Evolutionary conservation across 2,888 invertebrate species (phyloP).

Genomic region (Lepidochrysops patricia): DNA sequence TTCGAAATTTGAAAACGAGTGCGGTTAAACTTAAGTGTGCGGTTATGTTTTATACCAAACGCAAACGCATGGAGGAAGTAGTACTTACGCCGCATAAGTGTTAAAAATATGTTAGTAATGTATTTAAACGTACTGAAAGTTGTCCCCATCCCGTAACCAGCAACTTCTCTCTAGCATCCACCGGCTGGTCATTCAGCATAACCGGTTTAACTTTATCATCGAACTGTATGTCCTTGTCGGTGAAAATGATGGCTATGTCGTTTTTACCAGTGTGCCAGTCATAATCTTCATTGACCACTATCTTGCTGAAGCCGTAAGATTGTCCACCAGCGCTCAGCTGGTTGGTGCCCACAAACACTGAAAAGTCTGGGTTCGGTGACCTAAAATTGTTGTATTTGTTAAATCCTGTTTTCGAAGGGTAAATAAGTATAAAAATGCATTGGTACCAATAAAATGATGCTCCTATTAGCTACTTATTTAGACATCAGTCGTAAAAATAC

Average conservation of each 20-base stretch:
- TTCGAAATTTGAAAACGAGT: no score
- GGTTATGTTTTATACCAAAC: no score
- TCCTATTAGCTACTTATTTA: no score
- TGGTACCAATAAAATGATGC: no score
- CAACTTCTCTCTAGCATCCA: constrained; percentile 64
- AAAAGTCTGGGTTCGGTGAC: constrained; percentile 46
- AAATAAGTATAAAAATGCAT: no score
- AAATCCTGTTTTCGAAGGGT: constrained; percentile 37
- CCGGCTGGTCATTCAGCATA: constrained; percentile 69
- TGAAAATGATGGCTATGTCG: constrained; percentile 80
- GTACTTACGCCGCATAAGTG: no score
- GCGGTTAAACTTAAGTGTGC: no score
- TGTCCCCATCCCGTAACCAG: constrained; percentile 78
- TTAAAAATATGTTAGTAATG: neutral
- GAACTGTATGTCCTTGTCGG: constrained; percentile 66
- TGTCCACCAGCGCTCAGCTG: constrained; percentile 55
- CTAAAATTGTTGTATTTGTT: no score
- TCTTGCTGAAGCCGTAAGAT: constrained; percentile 52
- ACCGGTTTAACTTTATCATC: constrained; percentile 70
- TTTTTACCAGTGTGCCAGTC: constrained; percentile 59
- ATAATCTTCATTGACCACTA: constrained; percentile 58
- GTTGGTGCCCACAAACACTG: constrained; percentile 72
- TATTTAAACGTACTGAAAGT: constrained; percentile 51
- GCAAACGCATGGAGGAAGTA: no score
- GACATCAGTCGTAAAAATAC: no score